These are phyloP conservation scores for Magallana gigas DNA, from an alignment of 1,140 invertebrate species.

Conservation along the genomic window DNA sequence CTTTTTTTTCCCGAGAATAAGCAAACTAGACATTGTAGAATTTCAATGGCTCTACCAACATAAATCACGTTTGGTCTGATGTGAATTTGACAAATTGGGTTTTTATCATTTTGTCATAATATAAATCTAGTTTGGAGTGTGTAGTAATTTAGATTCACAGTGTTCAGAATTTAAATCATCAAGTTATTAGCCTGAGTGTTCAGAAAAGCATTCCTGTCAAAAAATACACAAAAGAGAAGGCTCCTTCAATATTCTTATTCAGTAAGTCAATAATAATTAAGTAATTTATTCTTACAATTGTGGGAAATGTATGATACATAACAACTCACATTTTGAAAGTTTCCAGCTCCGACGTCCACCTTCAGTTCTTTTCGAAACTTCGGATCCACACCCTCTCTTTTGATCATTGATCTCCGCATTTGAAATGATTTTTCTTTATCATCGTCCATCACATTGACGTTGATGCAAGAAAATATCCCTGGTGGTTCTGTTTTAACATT, in stretches of 20 bases:
- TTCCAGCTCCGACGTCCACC: conserved; percentile 28
- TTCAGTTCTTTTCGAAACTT: conserved; percentile 26
- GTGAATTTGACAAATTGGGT: background rate
- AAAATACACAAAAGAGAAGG: too few relatives aligned
- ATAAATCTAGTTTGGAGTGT: background rate
- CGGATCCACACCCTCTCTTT: background rate
- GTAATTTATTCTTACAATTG: too few relatives aligned
- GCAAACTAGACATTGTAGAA: too few relatives aligned
- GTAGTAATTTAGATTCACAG: too few relatives aligned
- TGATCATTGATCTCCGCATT: conserved; percentile 42
- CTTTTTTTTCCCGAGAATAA: too few relatives aligned
- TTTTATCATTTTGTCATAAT: background rate
- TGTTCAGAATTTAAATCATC: background rate
- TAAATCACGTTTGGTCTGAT: too few relatives aligned
- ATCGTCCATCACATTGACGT: conserved; percentile 53
- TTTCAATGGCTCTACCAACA: too few relatives aligned
- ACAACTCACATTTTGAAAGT: conserved; percentile 25
- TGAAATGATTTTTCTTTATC: conserved; percentile 43
- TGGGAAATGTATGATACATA: background rate
- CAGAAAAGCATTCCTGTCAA: too few relatives aligned
- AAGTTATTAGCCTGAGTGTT: background rate
- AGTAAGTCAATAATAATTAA: too few relatives aligned
- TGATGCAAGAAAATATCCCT: conserved; percentile 44
- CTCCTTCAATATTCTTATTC: too few relatives aligned
- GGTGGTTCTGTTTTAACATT: conserved; percentile 50